Base-by-base conservation (phyloP, 1,140 invertebrate genomes). In the Scaptomyza graminum region DNA sequence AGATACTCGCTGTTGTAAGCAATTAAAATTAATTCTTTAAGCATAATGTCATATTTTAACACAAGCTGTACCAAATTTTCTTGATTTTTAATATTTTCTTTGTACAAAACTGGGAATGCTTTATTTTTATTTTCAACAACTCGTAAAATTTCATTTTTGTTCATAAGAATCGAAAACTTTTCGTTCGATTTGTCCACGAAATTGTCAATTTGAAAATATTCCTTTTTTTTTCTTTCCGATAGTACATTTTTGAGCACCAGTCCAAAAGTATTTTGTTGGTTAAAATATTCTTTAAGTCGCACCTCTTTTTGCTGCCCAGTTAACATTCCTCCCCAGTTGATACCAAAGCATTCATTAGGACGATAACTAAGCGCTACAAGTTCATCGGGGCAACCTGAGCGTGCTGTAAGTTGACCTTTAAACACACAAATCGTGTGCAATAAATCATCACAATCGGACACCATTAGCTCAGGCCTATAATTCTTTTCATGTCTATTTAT, bases 1-100 rank as follows among this genome's bases (percentile, higher is more conserved):
- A 92, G 62, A 64, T 74, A 81, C 0, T 83, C 61, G 3, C 68
- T 59, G 56, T 91, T 71, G 50, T 92, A 91, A 16, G 91, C 74
- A 5, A 80, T 76, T 9, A 92, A 22, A 11, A 77, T 37, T 12
- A 92, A 47, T n/a, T 60, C 50, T 2, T 81, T 39, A 5, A 60
- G 39, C 0, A 62, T 46, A 0, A 13, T 3, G 16, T 89, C 57
- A 4, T 76, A 57, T 60, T 82, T 79, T 6, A 92, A 60, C 5
- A 71, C 72, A 5, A 92, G 63, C 56, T 89, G 52, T 5, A 82
- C 71, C 5, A 65, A 44, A 31, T 65, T 78, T 2, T 12, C 11
- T 34, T n/a, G 31, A 22, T n/a, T 37, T 5, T 22, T 9, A 1
- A 59, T 5, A 11, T 50, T 15, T 25, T 63, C 15, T 16, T 64